Evolutionary conservation across 2,113 vertebrate genomes (phyloP), one percentile per base, ranked within the genome.

Genomic region (Pseudonaja textilis): DNA sequence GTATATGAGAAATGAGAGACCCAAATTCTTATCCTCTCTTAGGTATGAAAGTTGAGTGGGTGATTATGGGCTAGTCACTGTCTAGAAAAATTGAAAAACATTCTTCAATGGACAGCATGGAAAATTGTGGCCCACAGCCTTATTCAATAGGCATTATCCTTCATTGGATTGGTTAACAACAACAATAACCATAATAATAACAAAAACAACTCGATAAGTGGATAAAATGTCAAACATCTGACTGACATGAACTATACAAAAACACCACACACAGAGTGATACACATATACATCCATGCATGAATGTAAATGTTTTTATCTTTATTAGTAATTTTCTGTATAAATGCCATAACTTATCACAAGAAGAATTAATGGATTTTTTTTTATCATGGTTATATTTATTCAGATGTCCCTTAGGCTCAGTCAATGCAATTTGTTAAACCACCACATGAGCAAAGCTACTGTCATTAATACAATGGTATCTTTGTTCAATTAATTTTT

Each of bases 401-500:
- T 91, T 39, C 61, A 55, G 39, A 89, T 88, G 52, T 52, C 90
- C 89, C 39, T 74, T 54, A 86, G 52, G 86, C 61, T 45, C 34
- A 88, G 61, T 64, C 64, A 91, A 94, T 61, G 0, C 0, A 5
- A 34, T 54, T 89, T 69, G 45, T 29, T 34, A 93, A 89, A 39
- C 14, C 0, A 54, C 4, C 61, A 20, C 2, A 90, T 45, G 1
- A 55, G n/a, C 5, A 54, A 20, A 85, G 22, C 3, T 74, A 0
- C 52, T 2, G 0, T 3, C 89, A 69, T 0, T 92, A 42, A 74
- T 94, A 39, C n/a, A 57, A 85, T 42, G 1, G 10, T 16, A 1
- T 29, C 29, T 91, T 56, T 93, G 87, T 91, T 88, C 59, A 55
- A 57, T 93, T 91, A 81, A 14, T 5, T 94, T 93, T 93, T 57